Evolutionary conservation across 2,888 invertebrate species (phyloP), one percentile per base, ranked within the genome.

Genomic region (Ophion costatus): DNA sequence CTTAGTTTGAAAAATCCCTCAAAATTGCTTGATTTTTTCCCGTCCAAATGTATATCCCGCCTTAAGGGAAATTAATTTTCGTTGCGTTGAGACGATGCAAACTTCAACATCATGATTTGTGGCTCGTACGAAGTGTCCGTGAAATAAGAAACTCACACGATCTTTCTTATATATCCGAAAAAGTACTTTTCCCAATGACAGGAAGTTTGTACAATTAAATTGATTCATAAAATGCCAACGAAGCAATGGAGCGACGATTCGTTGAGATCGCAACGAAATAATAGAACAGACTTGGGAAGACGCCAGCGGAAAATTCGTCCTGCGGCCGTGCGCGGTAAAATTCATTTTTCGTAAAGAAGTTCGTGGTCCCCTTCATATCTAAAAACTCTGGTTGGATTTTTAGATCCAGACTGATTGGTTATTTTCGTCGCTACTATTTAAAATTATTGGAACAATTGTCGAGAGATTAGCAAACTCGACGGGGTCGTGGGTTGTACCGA

Each of bases 71-170:
- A 29, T 29, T 4, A 29, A 29, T 29, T 29, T 29, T 4, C 29
- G 29, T 29, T 4, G 29, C 29, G 29, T 29, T 29, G 29, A 2
- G 29, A 29, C 29, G 29, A 29, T 29, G 29, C 29, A 29, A 29
- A 29, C 29, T 29, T 29, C 29, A 29, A 29, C 29, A 29, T 29
- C 29, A 4, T 29, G 29, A 29, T 29, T 29, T 20, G 70, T 45
- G 38, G 38, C 38, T 7, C 38, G 38, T 38, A 38, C 42, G 14
- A 64, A 22, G 9, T 73, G 24, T 57, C 83, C 81, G 70, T 78
- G 42, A 64, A 88, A 63, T 79, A 77, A 69, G 78, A 67, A 57
- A 29, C 70, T 73, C 75, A 73, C 69, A 84, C 79, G 81, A 87
- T 70, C 80, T 82, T 20, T 29, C 56, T 56, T 5, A 1, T 1